These are phyloP conservation scores for Coracopsis vasa DNA, from an alignment of 2,113 vertebrate species.

Conservation along the genomic window DNA sequence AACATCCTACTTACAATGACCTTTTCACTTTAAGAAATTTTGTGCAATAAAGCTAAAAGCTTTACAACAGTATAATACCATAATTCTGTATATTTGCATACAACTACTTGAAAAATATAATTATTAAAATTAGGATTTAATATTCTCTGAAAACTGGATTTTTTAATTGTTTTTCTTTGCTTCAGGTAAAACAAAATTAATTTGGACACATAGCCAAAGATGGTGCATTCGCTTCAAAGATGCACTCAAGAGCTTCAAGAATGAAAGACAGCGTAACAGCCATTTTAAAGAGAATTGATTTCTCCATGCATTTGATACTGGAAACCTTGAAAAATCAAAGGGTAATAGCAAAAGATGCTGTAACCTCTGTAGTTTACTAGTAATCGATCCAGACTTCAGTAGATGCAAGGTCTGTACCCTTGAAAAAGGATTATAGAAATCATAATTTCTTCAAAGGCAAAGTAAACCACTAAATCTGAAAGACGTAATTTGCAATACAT, in stretches of 20 bases:
- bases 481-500: not conserved
- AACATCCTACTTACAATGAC: not conserved
- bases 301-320: not conserved
- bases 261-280: not conserved
- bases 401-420: not conserved
- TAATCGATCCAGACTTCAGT: not conserved
- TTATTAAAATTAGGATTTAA: not conserved
- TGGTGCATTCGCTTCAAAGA: not conserved
- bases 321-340: constrained; percentile 54
- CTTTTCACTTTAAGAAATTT: not conserved
- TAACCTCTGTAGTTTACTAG: not conserved
- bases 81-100: not conserved
- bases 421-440: constrained; percentile 1
- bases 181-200: not conserved
- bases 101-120: not conserved
- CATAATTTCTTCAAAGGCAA: constrained; percentile 9
- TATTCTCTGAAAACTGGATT: not conserved
- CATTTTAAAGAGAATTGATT: constrained; percentile 53
- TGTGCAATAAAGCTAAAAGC: not conserved
- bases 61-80: not conserved
- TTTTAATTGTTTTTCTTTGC: not conserved
- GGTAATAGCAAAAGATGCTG: constrained; percentile 4
- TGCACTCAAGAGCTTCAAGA: not conserved
- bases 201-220: not conserved
- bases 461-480: not conserved